Evolutionary conservation across 2,888 invertebrate species (phyloP).

Genomic region (Cantharis rufa): DNA sequence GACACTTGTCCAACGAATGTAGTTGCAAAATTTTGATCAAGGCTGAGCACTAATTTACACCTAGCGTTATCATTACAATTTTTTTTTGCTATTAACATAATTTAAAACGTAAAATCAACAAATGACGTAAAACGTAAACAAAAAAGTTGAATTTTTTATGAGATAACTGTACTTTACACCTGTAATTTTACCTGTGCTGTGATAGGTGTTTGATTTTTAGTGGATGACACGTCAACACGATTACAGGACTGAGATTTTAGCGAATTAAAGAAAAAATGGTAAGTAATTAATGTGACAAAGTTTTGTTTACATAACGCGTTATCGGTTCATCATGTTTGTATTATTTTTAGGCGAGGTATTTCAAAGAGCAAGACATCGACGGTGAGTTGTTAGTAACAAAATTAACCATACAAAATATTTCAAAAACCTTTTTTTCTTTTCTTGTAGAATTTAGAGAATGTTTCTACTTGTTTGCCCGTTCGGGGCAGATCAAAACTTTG

Average conservation of each 20-base stretch:
- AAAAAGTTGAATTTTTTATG: constrained; percentile 17
- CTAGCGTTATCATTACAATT: neutral
- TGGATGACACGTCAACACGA: constrained; percentile 29
- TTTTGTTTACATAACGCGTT: neutral
- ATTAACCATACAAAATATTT: constrained; percentile 12
- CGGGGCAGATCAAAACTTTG: constrained; percentile 83
- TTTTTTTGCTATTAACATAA: neutral
- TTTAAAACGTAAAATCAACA: neutral
- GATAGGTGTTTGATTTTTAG: neutral
- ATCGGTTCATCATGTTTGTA: constrained; percentile 16
- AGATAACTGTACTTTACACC: constrained; percentile 31
- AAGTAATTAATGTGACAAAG: constrained; percentile 9
- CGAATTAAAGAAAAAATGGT: constrained; percentile 23
- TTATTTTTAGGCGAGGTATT: constrained; percentile 83
- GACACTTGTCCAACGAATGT: neutral
- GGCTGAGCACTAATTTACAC: neutral
- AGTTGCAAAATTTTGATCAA: neutral
- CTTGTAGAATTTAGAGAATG: constrained; percentile 92
- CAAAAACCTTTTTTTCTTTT: constrained; percentile 29
- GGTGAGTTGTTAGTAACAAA: constrained; percentile 64
- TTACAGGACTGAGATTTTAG: neutral
- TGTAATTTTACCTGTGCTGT: constrained; percentile 30
- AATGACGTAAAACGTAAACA: neutral
- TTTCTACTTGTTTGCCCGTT: constrained; percentile 90
- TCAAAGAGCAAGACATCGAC: constrained; percentile 93